Evolutionary conservation across 2,888 invertebrate genomes (phyloP), one percentile per base, ranked within the genome.

Genomic region (Taenaris catops): DNA sequence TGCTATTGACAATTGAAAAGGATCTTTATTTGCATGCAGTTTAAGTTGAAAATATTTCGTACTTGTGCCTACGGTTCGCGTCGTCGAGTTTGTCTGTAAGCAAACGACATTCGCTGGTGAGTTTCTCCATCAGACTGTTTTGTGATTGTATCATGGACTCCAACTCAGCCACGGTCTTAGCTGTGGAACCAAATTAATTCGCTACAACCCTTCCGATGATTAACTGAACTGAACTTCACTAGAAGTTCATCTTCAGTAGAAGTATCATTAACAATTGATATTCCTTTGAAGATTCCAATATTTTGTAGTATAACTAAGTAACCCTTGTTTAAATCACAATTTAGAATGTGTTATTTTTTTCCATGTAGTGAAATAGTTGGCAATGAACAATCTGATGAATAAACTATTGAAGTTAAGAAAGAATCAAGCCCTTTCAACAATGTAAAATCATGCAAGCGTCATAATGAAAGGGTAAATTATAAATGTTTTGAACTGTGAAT

Each of bases 121-220:
- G 91, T 91, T 93, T 95, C 90, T 94, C 94, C 93, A 95, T 94
- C 91, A 95, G 93, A 91, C 92, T 92, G 91, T 94, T 94, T 92
- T 96, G 95, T 88, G 93, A 94, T 88, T 92, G 93, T 88, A 96
- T 92, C 92, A 94, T 93, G 80, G 92, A 91, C 90, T 95, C 95
- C 89, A 96, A 92, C 88, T 94, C 94, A 89, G 92, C 92, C 87
- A 95, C 94, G 74, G 94, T 95, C 88, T 93, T 92, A 90, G 92
- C 95, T 95, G 92, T 73, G 81, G 76, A 81, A 81, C 73, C 83
- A 81, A 81, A 83, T 71, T 65, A 64, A 68, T 67, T 34, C 27
- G 31, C 34, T 44, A 33, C 11, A 38, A 28, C 25, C 28, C 23
- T 27, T 17, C 7, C 12, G 8, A 23, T 9, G 14, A 10, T 9